Percentiles rank a stretch among this genome's conserved stretches.
Evolutionary conservation across 2,113 vertebrate genomes (phyloP).

Genomic region (Hydrochoerus hydrochaeris): DNA sequence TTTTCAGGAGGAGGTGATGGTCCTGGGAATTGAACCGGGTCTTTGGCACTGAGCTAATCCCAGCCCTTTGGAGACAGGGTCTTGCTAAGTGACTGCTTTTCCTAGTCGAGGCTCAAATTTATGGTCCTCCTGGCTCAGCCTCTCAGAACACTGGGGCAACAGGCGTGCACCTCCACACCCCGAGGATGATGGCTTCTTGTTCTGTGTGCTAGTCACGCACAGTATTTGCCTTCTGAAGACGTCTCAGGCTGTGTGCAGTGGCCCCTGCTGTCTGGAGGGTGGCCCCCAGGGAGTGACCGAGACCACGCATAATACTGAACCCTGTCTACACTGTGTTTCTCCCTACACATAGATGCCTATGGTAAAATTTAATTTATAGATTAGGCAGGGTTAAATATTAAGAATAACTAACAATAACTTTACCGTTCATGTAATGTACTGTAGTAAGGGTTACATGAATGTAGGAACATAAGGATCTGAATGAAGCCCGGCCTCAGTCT

Average conservation of each 20-base stretch:
- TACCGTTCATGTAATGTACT: neutral
- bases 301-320: neutral
- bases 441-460: neutral
- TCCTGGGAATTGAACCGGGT: neutral
- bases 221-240: neutral
- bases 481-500: neutral
- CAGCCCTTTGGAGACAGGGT: neutral
- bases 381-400: neutral
- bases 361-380: no score
- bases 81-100: neutral
- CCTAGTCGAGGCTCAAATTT: neutral
- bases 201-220: neutral
- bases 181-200: neutral
- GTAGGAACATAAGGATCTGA: neutral
- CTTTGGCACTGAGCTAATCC: neutral
- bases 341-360: neutral
- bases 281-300: neutral
- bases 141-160: neutral
- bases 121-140: neutral
- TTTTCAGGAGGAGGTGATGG: neutral
- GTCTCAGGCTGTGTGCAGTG: no score
- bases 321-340: neutral
- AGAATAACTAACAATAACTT: neutral
- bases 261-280: neutral
- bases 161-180: neutral